Base-by-base conservation (phyloP, 2,113 vertebrate species). In the Neopipo cinnamomea region DNA sequence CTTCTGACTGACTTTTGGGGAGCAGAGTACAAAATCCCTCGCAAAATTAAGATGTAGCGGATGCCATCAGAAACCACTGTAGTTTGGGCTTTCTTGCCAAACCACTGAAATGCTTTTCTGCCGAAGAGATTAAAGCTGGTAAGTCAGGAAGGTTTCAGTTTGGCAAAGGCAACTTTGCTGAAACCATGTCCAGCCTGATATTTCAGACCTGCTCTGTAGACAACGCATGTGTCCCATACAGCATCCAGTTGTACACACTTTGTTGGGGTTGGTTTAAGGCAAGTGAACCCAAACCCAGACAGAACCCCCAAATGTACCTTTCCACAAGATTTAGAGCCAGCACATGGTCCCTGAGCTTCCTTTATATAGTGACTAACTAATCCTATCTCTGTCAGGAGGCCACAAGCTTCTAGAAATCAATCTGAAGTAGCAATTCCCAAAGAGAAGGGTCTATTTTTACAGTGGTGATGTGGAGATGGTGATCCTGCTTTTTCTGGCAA, bases 401-500 rank as follows among this genome's bases (percentile, higher is more conserved):
- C 42, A 52, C 50, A 67, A 44, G 27, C 33, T 77, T 80, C 33
- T 89, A 90, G 76, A 89, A 84, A 73, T 68, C 25, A 39, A 6
- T 42, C 56, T 49, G 39, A 90, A 90, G 68, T 24, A 56, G 61
- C 28, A 11, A 18, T 84, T 77, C 61, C n/a, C 52, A 58, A 72
- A 77, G 41, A 84, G 59, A 68, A 81, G 30, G 12, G 18, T 84
- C 88, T 95, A 10, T 95, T 97, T 94, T 97, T 94, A 61, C 52
- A 62, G n/a, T 27, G 18, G 44, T n/a, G 79, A 35, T 92, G 72
- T 52, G 56, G 56, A 75, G 44, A 46, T 78, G 58, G 83, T 0
- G 8, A 77, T 78, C 52, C 73, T 91, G 63, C 92, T 93, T 90
- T 95, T 94, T 93, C 75, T 96, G 93, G 95, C 82, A 95, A 11